Evolutionary conservation across 1,140 invertebrate species (phyloP).

Genomic region (Bradysia coprophila): DNA sequence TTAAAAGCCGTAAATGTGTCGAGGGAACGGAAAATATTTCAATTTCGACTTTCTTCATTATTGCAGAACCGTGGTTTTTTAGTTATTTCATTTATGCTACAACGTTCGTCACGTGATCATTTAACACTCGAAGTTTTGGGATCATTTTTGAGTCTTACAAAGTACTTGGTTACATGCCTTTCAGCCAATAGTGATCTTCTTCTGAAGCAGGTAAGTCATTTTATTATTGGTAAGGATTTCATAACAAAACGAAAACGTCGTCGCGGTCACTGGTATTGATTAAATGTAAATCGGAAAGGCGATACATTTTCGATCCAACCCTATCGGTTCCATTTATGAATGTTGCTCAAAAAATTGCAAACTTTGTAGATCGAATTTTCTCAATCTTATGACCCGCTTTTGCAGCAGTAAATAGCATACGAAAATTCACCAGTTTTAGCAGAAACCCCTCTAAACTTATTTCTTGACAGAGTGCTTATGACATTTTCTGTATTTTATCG

Average conservation of each 20-base stretch:
- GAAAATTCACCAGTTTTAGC: too few species aligned
- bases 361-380: too few species aligned
- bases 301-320: too few species aligned
- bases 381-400: too few species aligned
- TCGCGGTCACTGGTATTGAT: not conserved
- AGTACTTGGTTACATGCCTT: slow-evolving; percentile 87
- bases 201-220: slow-evolving; percentile 68
- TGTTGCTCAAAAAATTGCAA: too few species aligned
- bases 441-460: too few species aligned
- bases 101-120: slow-evolving; percentile 83
- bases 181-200: slow-evolving; percentile 84
- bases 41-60: not conserved
- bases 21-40: not conserved
- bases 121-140: slow-evolving; percentile 83
- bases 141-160: slow-evolving; percentile 86
- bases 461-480: too few species aligned
- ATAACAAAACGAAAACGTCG: too few species aligned
- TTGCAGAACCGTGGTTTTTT: slow-evolving; percentile 76
- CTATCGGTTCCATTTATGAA: too few species aligned
- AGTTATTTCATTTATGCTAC: slow-evolving; percentile 93
- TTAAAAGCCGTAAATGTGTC: too few species aligned
- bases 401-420: too few species aligned
- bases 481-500: too few species aligned
- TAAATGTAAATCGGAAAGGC: not conserved
- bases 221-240: not conserved